Evolutionary conservation across 2,113 vertebrate species (phyloP).

Genomic region (Columba livia): DNA sequence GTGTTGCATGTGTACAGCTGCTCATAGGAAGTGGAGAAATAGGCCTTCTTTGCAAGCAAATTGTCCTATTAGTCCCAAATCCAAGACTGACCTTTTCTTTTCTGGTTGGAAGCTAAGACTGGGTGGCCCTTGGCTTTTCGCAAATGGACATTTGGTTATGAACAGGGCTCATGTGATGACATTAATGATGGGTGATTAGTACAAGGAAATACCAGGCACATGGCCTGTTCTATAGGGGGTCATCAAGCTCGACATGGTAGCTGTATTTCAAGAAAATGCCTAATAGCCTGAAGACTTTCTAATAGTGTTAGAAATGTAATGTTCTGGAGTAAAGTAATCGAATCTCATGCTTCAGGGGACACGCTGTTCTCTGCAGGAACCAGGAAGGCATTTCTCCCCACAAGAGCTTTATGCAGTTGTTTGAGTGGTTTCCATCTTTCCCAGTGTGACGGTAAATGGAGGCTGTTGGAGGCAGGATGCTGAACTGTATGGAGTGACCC

Average conservation of each 20-base stretch:
- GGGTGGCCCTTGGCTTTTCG: neutral
- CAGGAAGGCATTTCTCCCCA: conserved; percentile 26
- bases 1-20: neutral
- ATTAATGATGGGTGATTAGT: conserved; percentile 16
- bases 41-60: neutral
- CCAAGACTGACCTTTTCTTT: neutral
- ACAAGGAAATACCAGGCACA: conserved; percentile 33
- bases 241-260: neutral
- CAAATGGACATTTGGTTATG: neutral
- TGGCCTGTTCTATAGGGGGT: neutral
- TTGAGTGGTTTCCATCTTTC: neutral
- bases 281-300: conserved; percentile 19
- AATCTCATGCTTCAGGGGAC: conserved; percentile 22
- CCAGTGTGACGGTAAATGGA: neutral
- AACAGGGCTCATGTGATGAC: neutral
- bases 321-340: conserved; percentile 33
- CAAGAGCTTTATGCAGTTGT: neutral
- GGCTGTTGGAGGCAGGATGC: neutral
- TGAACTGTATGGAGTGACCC: neutral
- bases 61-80: neutral
- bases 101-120: neutral
- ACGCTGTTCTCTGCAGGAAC: conserved; percentile 1
- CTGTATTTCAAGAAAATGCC: conserved; percentile 12
- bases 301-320: conserved; percentile 33
- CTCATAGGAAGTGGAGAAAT: neutral